Base-by-base conservation (phyloP, 92 coral and sea anemone genomes). In the Porites rus region DNA sequence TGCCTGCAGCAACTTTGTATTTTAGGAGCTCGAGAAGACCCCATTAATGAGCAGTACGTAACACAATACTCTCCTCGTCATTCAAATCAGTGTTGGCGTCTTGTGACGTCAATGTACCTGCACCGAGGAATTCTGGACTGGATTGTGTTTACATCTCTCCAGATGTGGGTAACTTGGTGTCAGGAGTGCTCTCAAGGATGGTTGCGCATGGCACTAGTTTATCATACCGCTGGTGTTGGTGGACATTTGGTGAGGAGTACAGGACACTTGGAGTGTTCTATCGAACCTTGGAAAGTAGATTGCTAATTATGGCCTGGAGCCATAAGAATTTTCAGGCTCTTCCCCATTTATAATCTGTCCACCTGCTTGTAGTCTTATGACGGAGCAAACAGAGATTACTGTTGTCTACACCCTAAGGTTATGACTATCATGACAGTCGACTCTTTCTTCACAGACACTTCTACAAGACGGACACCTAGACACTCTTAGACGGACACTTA, bases 71-170 rank as follows among this genome's bases (percentile, higher is more conserved):
- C 85, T 65, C 95, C 95, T 1, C 88, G 85, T 0, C 78, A 72
- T 20, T 71, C 81, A 51, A 66, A 77, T 85, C 95, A 92, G 21
- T 89, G 92, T 90, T 92, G 95, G 95, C 77, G 95, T 20, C 56
- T 92, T 19, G 11, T 88, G 51, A 60, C 88, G 70, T 51, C 88
- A 58, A 50, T 89, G 51, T 92, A 85, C 66, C 46, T 89, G 64
- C 91, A 88, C 52, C 91, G 71, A 72, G 95, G 95, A 43, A 68
- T 89, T 64, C 69, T 92, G 53, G 95, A 92, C 80, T 79, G 88
- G 51, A 25, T 80, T 13, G 21, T 89, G n/a, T 51, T 88, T n/a
- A 67, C 60, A 0, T 7, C 28, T 18, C 21, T 89, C 10, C 90
- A 83, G 46, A 38, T 89, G 10, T 84, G 90, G 73, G 72, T 92